phyloP scores from a whole-genome alignment of 1,140 invertebrate genomes.

The Pristionchus pacificus region DNA sequence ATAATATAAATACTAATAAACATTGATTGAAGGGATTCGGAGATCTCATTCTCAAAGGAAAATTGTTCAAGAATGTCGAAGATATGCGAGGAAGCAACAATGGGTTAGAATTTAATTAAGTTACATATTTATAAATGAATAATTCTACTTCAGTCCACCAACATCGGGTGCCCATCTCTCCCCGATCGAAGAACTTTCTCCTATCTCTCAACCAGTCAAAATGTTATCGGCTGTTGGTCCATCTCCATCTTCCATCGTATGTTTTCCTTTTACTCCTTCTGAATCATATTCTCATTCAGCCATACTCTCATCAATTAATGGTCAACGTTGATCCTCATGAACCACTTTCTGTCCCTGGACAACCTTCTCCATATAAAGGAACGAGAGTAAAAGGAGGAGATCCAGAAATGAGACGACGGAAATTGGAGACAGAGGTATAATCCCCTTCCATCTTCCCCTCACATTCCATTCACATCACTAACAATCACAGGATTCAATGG shows the following conservation, averaged over 20 bases:
- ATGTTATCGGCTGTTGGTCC: conserved; percentile 1
- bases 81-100: conserved; percentile 17
- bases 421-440: not conserved
- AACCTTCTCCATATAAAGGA: not conserved
- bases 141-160: not conserved
- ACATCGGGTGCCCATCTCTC: not conserved
- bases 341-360: not conserved
- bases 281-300: conserved; percentile 14
- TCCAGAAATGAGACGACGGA: not conserved
- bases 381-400: not conserved
- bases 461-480: too few relatives aligned
- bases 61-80: conserved; percentile 73
- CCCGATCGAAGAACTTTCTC: not conserved
- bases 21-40: conserved; percentile 72
- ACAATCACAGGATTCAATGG: too few relatives aligned
- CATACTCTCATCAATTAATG: conserved; percentile 9
- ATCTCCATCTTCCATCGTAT: not conserved
- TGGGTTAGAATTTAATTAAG: not conserved
- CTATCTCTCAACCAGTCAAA: not conserved
- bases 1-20: not conserved
- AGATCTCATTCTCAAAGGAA: conserved; percentile 90
- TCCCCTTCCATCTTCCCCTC: too few relatives aligned
- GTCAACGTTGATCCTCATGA: conserved; percentile 14
- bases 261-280: not conserved
- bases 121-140: not conserved